phyloP scores from a whole-genome alignment of 2,888 invertebrate species.

The Lepidocyrtoides sp. region DNA sequence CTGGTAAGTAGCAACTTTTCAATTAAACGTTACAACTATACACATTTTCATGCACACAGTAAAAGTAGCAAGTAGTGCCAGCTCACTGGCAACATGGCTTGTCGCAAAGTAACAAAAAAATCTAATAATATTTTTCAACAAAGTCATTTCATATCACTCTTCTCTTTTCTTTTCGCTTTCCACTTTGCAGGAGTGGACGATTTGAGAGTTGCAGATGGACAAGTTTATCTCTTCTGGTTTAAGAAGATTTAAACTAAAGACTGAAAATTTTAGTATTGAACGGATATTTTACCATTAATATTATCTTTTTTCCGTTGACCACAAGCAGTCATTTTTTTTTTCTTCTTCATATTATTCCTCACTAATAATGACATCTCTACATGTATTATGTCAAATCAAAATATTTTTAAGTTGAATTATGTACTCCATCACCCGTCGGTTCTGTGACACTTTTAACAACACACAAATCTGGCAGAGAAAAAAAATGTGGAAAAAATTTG shows the following conservation, averaged over 20 bases:
- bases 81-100: too few species aligned
- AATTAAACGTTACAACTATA: constrained; percentile 56
- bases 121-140: not conserved
- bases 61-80: not conserved
- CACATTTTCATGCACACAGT: constrained; percentile 54
- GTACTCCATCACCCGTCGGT: not conserved
- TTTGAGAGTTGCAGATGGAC: constrained; percentile 94
- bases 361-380: not conserved
- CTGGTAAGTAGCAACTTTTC: constrained; percentile 89
- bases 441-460: not conserved
- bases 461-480: not conserved
- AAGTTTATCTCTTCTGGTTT: constrained; percentile 97
- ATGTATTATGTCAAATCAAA: too few species aligned
- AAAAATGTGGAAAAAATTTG: not conserved
- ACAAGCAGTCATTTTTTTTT: not conserved
- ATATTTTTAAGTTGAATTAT: not conserved
- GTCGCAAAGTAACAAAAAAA: too few species aligned
- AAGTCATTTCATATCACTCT: not conserved
- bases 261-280: constrained; percentile 67
- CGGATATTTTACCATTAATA: constrained; percentile 8
- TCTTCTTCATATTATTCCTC: not conserved
- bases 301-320: not conserved
- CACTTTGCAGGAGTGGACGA: constrained; percentile 93
- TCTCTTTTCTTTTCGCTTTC: constrained; percentile 34
- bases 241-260: constrained; percentile 91